Conservation (phyloP, 92 coral and sea anemone genomes). For the Muricea muricata region DNA sequence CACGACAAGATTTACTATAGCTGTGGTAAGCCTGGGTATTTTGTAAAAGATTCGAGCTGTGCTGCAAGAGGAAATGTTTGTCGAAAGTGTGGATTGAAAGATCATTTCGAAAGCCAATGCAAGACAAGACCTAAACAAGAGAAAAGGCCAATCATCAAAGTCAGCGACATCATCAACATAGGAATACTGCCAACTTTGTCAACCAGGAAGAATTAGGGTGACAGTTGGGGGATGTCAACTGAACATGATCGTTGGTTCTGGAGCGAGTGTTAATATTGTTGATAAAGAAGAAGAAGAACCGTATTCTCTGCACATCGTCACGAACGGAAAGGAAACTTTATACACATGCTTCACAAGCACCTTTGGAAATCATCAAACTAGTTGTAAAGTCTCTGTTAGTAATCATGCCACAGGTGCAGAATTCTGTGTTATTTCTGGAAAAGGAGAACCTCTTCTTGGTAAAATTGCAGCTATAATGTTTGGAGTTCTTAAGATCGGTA, state of each 20-base stretch:
- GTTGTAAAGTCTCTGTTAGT: constrained; percentile 40
- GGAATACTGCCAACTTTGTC: constrained; percentile 2
- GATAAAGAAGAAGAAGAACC: constrained; percentile 48
- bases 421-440: constrained; percentile 45
- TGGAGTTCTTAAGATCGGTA: constrained; percentile 47
- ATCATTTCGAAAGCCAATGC: constrained; percentile 23
- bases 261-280: constrained; percentile 45
- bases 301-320: constrained; percentile 36
- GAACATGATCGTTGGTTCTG: constrained; percentile 39
- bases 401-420: constrained; percentile 6
- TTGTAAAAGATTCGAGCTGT: constrained; percentile 10
- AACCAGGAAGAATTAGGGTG: constrained; percentile 21
- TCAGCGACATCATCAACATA: not conserved
- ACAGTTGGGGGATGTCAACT: constrained; percentile 31
- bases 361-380: constrained; percentile 44
- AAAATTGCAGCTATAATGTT: constrained; percentile 42
- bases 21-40: constrained; percentile 34
- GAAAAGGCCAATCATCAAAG: not conserved
- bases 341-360: constrained; percentile 46
- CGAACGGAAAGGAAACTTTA: constrained; percentile 40
- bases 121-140: not conserved
- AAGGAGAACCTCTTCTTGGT: constrained; percentile 45
- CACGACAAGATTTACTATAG: constrained; percentile 18
- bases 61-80: not conserved
- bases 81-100: constrained; percentile 12